phyloP scores from a whole-genome alignment of 2,797 vertebrate species.

The Sebastolobus alascanus region DNA sequence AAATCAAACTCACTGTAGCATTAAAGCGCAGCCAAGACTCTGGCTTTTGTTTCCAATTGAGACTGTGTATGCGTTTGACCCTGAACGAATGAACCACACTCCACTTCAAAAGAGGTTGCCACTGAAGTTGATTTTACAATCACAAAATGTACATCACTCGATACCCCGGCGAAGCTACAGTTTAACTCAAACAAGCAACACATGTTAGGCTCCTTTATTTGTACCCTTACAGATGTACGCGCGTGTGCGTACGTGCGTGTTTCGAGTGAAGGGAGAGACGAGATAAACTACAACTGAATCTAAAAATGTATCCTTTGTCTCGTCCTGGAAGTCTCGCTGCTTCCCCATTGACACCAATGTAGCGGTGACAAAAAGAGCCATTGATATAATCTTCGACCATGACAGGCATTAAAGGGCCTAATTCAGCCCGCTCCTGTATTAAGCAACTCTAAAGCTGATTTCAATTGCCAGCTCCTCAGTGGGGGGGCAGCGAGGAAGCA shows the following conservation, averaged over 20 bases:
- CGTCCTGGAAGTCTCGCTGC: conserved; percentile 64
- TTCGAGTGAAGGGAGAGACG: conserved; percentile 34
- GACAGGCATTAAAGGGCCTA: conserved; percentile 84
- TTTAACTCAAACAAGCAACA: conserved; percentile 69
- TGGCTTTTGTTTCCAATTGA: conserved; percentile 74
- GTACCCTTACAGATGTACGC: background rate
- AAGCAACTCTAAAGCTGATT: conserved; percentile 84
- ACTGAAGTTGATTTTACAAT: conserved; percentile 77
- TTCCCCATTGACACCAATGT: conserved; percentile 73
- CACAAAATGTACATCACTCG: conserved; percentile 66
- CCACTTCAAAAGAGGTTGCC: conserved; percentile 73
- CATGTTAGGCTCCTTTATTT: conserved; percentile 48
- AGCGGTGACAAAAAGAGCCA: conserved; percentile 76
- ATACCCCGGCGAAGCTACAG: conserved; percentile 57
- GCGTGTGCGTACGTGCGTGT: background rate
- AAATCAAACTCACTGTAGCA: conserved; percentile 81
- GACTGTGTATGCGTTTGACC: conserved; percentile 70
- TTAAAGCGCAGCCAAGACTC: conserved; percentile 71
- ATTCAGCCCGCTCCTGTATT: conserved; percentile 85
- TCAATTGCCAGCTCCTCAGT: conserved; percentile 81
- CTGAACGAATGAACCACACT: conserved; percentile 75
- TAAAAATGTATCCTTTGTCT: conserved; percentile 76
- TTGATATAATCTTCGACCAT: conserved; percentile 83
- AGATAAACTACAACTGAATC: conserved; percentile 63
- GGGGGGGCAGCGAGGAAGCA: conserved; percentile 71